Conservation (phyloP, 2,113 vertebrate genomes). For the Oryzias woworae region DNA sequence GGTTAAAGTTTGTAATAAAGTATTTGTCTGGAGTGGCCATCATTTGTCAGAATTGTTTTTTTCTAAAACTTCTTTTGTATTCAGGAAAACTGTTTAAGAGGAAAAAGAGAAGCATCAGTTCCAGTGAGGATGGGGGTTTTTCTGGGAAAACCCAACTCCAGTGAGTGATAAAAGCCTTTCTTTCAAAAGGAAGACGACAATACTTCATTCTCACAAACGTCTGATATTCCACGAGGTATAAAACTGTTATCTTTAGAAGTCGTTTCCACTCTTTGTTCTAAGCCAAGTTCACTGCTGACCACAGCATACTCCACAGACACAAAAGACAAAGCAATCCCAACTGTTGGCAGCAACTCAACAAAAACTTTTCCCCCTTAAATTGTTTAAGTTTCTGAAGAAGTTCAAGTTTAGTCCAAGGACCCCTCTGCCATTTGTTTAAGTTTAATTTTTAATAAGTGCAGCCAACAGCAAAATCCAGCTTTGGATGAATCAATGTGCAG, state of each 20-base stretch:
- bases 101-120: conserved; percentile 29
- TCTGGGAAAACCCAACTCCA: conserved; percentile 45
- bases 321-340: background rate
- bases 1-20: background rate
- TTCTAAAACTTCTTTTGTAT: conserved; percentile 5
- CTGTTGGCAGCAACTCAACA: background rate
- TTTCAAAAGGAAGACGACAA: background rate
- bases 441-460: too few species aligned
- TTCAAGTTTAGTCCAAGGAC: too few species aligned
- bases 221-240: background rate
- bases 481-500: too few species aligned
- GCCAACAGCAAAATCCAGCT: too few species aligned
- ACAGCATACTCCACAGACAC: background rate
- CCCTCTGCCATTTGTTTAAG: too few species aligned
- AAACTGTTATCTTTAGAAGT: conserved; percentile 2
- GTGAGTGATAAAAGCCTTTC: conserved; percentile 4
- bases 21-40: conserved; percentile 2
- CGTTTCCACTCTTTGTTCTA: conserved; percentile 4
- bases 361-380: background rate
- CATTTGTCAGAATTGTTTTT: background rate
- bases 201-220: background rate
- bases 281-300: background rate
- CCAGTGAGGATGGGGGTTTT: conserved; percentile 42
- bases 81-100: background rate
- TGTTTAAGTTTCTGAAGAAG: too few species aligned